Evolutionary conservation across 2,888 invertebrate species (phyloP).

Genomic region (Limnephilus marmoratus): DNA sequence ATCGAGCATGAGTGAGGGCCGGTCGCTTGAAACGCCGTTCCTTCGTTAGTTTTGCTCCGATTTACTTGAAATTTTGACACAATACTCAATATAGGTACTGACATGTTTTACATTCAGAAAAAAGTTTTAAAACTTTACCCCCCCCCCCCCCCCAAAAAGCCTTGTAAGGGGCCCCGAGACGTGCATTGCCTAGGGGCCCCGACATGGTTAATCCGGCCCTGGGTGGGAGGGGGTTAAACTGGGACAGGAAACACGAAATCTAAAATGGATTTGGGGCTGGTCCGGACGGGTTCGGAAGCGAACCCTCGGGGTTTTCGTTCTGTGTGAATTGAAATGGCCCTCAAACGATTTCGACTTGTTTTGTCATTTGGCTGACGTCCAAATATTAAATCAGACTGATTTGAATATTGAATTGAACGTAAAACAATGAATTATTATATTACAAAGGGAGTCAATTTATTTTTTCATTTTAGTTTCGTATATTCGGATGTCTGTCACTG

Average conservation of each 20-base stretch:
- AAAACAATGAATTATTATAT: background rate
- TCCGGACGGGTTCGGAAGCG: background rate
- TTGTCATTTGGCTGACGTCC: background rate
- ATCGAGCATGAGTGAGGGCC: too few species aligned
- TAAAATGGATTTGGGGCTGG: background rate
- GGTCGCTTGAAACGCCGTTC: too few species aligned
- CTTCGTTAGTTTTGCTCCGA: too few species aligned
- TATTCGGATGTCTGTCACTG: background rate
- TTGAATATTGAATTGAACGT: background rate
- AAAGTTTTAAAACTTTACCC: too few species aligned
- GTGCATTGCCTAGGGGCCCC: too few species aligned
- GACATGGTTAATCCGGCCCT: too few species aligned
- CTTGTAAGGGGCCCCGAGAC: too few species aligned
- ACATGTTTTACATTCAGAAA: too few species aligned
- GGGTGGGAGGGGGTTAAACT: too few species aligned
- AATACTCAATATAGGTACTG: too few species aligned
- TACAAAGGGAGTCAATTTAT: background rate
- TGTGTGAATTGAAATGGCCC: background rate
- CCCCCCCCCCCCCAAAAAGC: too few species aligned
- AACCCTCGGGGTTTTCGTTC: background rate
- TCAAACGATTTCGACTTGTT: background rate
- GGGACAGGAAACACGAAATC: background rate
- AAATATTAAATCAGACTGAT: background rate
- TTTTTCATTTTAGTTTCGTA: background rate
- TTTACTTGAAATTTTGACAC: too few species aligned